These are phyloP conservation scores for Hyles vespertilio DNA, from an alignment of 1,140 invertebrate genomes.

Conservation along the genomic window DNA sequence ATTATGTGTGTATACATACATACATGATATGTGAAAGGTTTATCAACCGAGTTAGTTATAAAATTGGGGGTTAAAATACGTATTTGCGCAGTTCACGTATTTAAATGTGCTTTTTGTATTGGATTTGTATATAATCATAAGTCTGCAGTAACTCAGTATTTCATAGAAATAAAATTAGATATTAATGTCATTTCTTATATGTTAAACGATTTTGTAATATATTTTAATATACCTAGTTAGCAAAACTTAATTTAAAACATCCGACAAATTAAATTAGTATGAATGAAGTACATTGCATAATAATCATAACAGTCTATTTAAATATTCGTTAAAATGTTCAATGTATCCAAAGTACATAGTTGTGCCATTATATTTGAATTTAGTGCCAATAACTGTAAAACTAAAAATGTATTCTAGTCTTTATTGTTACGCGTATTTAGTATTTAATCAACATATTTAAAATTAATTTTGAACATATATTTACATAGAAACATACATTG, in stretches of 20 bases:
- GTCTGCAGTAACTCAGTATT: conserved; percentile 63
- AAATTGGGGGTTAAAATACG: conserved; percentile 30
- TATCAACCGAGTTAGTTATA: too few relatives aligned
- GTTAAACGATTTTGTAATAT: conserved; percentile 69
- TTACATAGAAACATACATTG: conserved; percentile 43
- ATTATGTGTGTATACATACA: conserved; percentile 13
- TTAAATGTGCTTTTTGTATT: conserved; percentile 39
- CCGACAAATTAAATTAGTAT: conserved; percentile 27
- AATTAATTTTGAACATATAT: conserved; percentile 62
- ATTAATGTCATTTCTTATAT: conserved; percentile 52
- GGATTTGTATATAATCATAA: conserved; percentile 30
- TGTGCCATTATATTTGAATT: conserved; percentile 67
- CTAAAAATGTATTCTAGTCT: conserved; percentile 73
- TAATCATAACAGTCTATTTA: conserved; percentile 11
- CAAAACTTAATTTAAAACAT: conserved; percentile 58
- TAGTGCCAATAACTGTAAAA: conserved; percentile 74
- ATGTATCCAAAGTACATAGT: conserved; percentile 52
- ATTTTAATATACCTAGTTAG: conserved; percentile 64
- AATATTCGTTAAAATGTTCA: conserved; percentile 6
- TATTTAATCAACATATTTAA: conserved; percentile 69
- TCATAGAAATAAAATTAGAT: conserved; percentile 65
- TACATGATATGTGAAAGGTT: too few relatives aligned
- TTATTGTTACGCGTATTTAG: conserved; percentile 73
- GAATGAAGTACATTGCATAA: conserved; percentile 28
- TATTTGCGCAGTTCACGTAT: conserved; percentile 22